Base-by-base conservation (phyloP, 2,113 vertebrate species). In the Vulpes lagopus region DNA sequence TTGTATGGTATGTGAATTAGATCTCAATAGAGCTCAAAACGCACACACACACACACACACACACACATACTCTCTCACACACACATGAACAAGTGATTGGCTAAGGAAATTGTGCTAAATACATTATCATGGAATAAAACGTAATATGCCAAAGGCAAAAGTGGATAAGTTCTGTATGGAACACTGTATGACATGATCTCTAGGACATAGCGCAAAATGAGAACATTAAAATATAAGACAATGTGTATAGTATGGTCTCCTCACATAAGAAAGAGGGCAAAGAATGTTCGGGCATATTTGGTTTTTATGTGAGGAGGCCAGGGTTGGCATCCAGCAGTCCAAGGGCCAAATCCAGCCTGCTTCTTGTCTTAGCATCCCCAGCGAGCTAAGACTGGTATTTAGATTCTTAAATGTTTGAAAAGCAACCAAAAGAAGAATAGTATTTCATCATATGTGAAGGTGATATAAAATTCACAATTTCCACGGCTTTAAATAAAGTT, bases 331-430 rank as follows among this genome's bases (percentile, higher is more conserved):
- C 86, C 22, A 23, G 1, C 8, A 32, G n/a, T 8, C 64, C 20
- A 14, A 0, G 35, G 9, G 38, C 38, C 55, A 19, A 25, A 53
- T 53, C 64, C 35, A 60, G 62, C 76, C 43, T 22, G 12, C 25
- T 79, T 7, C 30, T 35, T 53, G 30, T 71, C 57, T 20, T 22
- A 49, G 43, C 27, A 38, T 1, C 82, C 35, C 25, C 60, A 49
- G 11, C 0, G 1, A 86, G 49, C 27, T 82, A 43, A 96, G 65
- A 95, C 55, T 32, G 25, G 57, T 51, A 30, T 55, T 82, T 32
- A 67, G 82, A 89, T 89, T 94, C 91, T 91, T 89, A 23, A 80
- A 96, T 57, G 89, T 27, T 57, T 89, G 57, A 67, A 92, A 92
- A 91, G 79, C 10, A 67, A 79, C 22, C 35, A 38, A 67, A 89